Evolutionary conservation across 1,140 invertebrate genomes (phyloP).

Genomic region (Mamestra configurata): DNA sequence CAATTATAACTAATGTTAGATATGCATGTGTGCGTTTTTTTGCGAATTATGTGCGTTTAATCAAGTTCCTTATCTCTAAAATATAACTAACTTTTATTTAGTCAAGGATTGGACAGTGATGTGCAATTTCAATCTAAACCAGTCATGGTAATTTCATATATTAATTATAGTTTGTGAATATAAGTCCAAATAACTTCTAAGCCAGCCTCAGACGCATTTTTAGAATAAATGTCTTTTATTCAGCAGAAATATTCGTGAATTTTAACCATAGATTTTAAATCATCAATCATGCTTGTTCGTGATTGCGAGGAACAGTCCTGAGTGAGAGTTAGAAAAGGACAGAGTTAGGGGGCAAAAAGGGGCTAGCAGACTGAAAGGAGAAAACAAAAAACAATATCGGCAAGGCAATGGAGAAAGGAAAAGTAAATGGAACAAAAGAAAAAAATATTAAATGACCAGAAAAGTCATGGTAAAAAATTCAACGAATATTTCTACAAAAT

Average conservation of each 20-base stretch:
- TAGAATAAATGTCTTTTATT: not conserved
- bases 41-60: conserved; percentile 26
- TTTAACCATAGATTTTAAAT: no score
- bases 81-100: conserved; percentile 12
- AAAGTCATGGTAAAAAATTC: no score
- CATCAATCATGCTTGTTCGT: no score
- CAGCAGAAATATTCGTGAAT: no score
- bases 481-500: not conserved
- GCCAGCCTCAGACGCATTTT: conserved; percentile 4
- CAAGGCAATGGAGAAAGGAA: no score
- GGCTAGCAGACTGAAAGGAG: no score
- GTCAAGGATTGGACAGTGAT: conserved; percentile 1
- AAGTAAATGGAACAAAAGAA: no score
- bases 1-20: not conserved
- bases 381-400: no score
- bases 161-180: not conserved
- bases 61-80: conserved; percentile 3
- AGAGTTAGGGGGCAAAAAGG: no score
- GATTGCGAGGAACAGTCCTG: no score
- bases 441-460: no score
- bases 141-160: not conserved
- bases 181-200: not conserved
- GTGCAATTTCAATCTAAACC: not conserved
- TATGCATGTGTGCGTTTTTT: conserved; percentile 1
- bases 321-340: no score